Conservation (phyloP, 2,113 vertebrate species). For the Dolichallabes microphthalmus region DNA sequence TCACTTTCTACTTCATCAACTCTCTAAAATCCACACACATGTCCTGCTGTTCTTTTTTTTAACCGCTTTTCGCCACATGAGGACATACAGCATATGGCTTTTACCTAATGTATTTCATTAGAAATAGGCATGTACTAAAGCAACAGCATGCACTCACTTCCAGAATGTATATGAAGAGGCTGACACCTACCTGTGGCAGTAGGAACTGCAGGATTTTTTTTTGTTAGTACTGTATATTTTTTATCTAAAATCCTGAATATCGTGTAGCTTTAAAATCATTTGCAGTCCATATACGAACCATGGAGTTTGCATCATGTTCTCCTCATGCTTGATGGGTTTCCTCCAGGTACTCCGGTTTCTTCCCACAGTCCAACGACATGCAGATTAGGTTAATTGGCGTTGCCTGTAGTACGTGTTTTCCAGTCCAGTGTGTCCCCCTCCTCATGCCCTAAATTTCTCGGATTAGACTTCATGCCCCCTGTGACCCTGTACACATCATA, state of each 20-base stretch:
- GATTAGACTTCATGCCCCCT: too few species aligned
- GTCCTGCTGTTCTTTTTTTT: background rate
- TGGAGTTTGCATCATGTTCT: background rate
- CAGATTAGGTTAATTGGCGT: too few species aligned
- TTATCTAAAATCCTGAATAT: background rate
- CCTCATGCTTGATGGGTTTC: too few species aligned
- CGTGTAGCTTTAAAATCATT: background rate
- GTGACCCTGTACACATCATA: too few species aligned
- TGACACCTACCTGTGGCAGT: constrained; percentile 35
- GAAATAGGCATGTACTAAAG: background rate
- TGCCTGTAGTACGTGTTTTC: too few species aligned
- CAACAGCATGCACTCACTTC: background rate
- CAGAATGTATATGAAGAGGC: background rate
- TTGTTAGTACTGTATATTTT: background rate
- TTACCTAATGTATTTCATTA: background rate
- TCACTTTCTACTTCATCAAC: constrained; percentile 6
- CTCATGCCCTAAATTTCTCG: too few species aligned
- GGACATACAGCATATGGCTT: background rate
- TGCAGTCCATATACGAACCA: background rate
- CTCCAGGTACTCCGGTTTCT: too few species aligned
- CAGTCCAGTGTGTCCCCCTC: too few species aligned
- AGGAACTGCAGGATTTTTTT: background rate
- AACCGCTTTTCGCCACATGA: background rate
- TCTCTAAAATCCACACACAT: background rate
- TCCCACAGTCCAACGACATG: too few species aligned